These are phyloP conservation scores for Lacanobia oleracea DNA, from an alignment of 2,888 invertebrate species.

Conservation along the genomic window DNA sequence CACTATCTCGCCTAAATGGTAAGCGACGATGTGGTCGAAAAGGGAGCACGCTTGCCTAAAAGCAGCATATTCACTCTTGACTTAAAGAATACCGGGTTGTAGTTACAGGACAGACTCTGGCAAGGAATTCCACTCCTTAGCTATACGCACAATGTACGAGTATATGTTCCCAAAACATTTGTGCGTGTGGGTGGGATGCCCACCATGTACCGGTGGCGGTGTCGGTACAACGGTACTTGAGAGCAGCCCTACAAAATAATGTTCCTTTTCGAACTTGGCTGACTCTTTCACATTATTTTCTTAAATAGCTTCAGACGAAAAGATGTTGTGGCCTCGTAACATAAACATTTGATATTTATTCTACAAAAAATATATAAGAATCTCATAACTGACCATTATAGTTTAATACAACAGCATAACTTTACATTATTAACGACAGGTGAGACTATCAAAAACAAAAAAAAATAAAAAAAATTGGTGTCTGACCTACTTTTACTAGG, in stretches of 20 bases:
- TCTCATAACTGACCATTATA: conserved; percentile 2
- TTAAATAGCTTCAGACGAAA: background rate
- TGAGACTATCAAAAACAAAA: background rate
- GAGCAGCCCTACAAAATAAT: background rate
- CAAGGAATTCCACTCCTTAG: too few relatives aligned
- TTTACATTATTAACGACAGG: conserved; percentile 28
- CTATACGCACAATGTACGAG: too few relatives aligned
- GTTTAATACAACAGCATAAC: conserved; percentile 5
- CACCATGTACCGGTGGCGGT: too few relatives aligned
- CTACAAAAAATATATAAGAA: background rate
- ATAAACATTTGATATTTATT: conserved; percentile 18
- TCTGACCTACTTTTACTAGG: conserved; percentile 30
- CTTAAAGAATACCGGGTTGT: too few relatives aligned
- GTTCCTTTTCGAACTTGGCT: background rate
- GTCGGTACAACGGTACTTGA: background rate
- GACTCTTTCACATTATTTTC: background rate
- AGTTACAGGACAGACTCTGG: too few relatives aligned
- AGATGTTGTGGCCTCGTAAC: background rate
- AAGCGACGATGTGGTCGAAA: too few relatives aligned
- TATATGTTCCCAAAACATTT: too few relatives aligned
- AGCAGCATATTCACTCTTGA: too few relatives aligned
- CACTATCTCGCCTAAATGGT: too few relatives aligned
- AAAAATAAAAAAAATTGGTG: background rate
- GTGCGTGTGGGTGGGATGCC: too few relatives aligned
- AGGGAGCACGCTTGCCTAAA: too few relatives aligned